Conservation (phyloP, 2,888 invertebrate species). For the Barypeithes pellucidus region DNA sequence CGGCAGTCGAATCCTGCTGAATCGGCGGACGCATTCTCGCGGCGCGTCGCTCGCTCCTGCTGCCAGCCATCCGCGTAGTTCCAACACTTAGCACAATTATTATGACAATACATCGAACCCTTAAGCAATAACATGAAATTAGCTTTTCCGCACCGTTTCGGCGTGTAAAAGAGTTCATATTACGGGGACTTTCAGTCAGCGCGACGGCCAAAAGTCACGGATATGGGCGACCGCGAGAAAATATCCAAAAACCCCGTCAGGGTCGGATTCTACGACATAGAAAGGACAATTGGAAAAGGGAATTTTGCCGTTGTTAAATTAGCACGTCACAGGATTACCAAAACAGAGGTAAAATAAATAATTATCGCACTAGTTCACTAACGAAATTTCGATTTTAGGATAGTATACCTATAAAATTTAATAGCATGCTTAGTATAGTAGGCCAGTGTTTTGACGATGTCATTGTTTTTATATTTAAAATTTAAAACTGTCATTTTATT, state of each 20-base stretch:
- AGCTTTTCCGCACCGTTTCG: neutral
- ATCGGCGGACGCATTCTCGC: constrained; percentile 32
- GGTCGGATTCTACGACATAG: constrained; percentile 98
- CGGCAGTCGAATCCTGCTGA: constrained; percentile 44
- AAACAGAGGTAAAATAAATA: constrained; percentile 88
- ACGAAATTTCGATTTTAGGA: too few species aligned
- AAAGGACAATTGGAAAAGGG: constrained; percentile 97
- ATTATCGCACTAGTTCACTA: neutral
- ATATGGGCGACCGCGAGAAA: constrained; percentile 69
- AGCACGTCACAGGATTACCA: constrained; percentile 97
- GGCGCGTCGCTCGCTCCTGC: constrained; percentile 29
- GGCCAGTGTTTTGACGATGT: too few species aligned
- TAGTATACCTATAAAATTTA: neutral
- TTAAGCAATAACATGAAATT: constrained; percentile 47
- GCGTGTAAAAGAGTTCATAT: constrained; percentile 26
- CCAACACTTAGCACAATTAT: constrained; percentile 33
- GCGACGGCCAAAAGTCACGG: constrained; percentile 25
- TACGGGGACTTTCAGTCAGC: constrained; percentile 44
- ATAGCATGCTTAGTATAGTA: neutral
- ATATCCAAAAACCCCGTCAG: constrained; percentile 76
- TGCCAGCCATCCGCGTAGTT: constrained; percentile 28
- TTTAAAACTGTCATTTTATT: too few species aligned
- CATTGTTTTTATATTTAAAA: too few species aligned
- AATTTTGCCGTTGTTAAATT: constrained; percentile 99
- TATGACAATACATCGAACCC: constrained; percentile 49